Evolutionary conservation across 1,140 invertebrate species (phyloP).

Genomic region (Drosophila subobscura): DNA sequence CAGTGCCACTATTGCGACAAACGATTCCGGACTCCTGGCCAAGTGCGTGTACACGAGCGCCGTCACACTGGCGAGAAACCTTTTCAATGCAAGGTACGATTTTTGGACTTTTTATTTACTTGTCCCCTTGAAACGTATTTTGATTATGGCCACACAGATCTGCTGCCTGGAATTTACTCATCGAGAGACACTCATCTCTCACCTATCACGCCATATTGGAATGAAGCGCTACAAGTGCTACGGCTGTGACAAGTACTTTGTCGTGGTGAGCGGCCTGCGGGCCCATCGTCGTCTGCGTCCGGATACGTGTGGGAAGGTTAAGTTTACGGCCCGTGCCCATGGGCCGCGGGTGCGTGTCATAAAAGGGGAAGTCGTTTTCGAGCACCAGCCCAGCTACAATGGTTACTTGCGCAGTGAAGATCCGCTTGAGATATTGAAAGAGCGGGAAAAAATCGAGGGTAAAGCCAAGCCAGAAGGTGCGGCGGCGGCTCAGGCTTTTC

Average conservation of each 20-base stretch:
- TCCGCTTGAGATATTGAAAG: conserved; percentile 65
- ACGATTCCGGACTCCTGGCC: conserved; percentile 74
- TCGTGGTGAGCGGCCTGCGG: conserved; percentile 75
- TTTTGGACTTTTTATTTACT: not conserved
- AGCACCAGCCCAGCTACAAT: conserved; percentile 71
- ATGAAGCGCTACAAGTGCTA: conserved; percentile 83
- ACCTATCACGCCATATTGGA: conserved; percentile 78
- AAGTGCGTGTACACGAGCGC: conserved; percentile 88
- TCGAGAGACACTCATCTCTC: conserved; percentile 78
- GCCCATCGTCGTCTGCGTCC: conserved; percentile 75
- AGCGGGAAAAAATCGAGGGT: conserved; percentile 18
- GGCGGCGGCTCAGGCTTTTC: too few species aligned
- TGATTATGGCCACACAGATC: conserved; percentile 41
- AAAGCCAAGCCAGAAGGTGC: too few species aligned
- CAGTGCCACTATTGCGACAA: conserved; percentile 77
- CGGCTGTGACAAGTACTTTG: conserved; percentile 77
- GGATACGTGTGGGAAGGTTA: conserved; percentile 75
- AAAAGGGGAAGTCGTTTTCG: conserved; percentile 71
- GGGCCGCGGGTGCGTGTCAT: conserved; percentile 77
- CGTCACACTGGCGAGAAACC: conserved; percentile 94
- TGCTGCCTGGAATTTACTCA: conserved; percentile 75
- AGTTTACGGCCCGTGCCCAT: conserved; percentile 75
- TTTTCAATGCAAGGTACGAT: conserved; percentile 90
- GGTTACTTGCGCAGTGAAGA: conserved; percentile 78
- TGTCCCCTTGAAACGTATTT: not conserved